Evolutionary conservation across 2,797 vertebrate species (phyloP).

Genomic region (Eptatretus atami): DNA sequence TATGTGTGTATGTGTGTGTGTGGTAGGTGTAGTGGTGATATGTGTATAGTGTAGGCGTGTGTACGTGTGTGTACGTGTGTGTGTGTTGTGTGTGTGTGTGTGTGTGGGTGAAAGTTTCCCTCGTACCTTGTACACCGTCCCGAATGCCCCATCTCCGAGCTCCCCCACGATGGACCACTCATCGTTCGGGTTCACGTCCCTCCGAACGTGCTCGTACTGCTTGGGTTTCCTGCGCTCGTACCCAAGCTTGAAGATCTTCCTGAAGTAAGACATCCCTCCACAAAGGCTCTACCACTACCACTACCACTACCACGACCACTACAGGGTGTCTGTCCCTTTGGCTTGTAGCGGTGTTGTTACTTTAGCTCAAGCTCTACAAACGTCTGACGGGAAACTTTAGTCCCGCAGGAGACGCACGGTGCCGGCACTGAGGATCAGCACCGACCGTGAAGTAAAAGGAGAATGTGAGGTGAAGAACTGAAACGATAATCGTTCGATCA

Average conservation of each 20-base stretch:
- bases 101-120: neutral
- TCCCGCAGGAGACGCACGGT: no score
- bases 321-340: slow-evolving; percentile 13
- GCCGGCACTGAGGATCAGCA: no score
- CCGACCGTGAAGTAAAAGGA: no score
- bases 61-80: no score
- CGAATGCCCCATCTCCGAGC: slow-evolving; percentile 17
- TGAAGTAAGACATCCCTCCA: slow-evolving; percentile 12
- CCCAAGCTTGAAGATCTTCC: slow-evolving; percentile 14
- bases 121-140: slow-evolving; percentile 17
- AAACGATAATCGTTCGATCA: no score
- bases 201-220: slow-evolving; percentile 13
- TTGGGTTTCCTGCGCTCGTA: slow-evolving; percentile 13
- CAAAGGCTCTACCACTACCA: neutral
- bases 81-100: neutral
- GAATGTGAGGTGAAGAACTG: no score
- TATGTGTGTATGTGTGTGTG: no score
- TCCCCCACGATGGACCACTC: slow-evolving; percentile 13
- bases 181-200: slow-evolving; percentile 13
- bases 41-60: no score
- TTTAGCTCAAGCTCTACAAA: no score
- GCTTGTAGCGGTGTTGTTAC: no score
- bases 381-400: no score
- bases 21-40: no score
- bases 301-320: slow-evolving; percentile 11